Conservation (phyloP, 2,888 invertebrate genomes). For the Amphimallon solstitiale region DNA sequence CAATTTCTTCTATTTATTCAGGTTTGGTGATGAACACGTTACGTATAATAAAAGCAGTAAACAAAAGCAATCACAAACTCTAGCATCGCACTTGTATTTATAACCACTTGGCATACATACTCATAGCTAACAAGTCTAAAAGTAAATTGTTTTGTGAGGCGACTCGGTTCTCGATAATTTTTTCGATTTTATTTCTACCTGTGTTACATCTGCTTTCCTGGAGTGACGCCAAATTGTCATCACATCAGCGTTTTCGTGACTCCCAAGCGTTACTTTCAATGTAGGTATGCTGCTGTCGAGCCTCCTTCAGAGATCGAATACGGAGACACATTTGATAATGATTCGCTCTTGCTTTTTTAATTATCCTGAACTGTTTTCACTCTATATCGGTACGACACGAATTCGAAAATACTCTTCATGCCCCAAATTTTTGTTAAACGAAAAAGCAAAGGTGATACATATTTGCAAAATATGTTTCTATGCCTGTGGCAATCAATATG, state of each 20-base stretch:
- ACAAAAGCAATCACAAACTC: too few relatives aligned
- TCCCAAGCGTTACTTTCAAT: background rate
- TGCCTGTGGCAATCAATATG: too few relatives aligned
- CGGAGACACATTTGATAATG: slow-evolving; percentile 14
- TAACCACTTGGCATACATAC: too few relatives aligned
- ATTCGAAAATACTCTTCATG: slow-evolving; percentile 23
- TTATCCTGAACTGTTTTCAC: slow-evolving; percentile 6
- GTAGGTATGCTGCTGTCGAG: background rate
- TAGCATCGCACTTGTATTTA: too few relatives aligned
- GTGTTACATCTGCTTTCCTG: slow-evolving; percentile 19
- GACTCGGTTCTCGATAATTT: background rate
- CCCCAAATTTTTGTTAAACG: slow-evolving; percentile 10
- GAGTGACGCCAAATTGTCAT: slow-evolving; percentile 1
- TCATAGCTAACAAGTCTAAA: background rate
- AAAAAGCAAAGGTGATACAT: slow-evolving; percentile 7
- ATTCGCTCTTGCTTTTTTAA: slow-evolving; percentile 9
- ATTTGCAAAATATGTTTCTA: background rate
- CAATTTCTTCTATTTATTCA: too few relatives aligned
- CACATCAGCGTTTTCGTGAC: background rate
- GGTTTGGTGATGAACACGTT: too few relatives aligned
- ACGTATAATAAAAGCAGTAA: too few relatives aligned
- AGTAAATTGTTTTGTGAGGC: background rate
- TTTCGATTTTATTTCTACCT: slow-evolving; percentile 4
- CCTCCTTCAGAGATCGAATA: slow-evolving; percentile 1
- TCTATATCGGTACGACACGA: slow-evolving; percentile 13